These are phyloP conservation scores for Teleogryllus occipitalis DNA, from an alignment of 1,140 invertebrate species.

Conservation along the genomic window DNA sequence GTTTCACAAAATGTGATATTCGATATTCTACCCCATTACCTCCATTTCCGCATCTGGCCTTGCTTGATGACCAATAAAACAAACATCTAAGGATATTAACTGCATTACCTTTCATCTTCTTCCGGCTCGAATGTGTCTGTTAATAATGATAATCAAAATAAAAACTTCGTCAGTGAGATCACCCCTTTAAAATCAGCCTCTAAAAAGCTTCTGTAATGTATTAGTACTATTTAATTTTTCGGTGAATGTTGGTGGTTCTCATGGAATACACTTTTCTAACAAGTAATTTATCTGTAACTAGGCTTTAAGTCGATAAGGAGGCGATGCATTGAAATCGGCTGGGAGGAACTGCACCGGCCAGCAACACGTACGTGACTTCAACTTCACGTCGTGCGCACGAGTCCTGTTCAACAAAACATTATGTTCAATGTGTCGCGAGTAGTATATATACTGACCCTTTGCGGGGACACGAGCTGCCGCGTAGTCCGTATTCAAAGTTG, in stretches of 20 bases:
- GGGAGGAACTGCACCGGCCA: not conserved
- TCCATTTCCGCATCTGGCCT: too few relatives aligned
- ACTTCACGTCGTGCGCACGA: not conserved
- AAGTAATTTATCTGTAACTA: not conserved
- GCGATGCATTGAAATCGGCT: not conserved
- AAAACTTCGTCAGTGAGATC: too few relatives aligned
- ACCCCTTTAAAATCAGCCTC: too few relatives aligned
- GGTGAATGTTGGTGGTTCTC: not conserved
- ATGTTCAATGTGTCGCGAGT: not conserved
- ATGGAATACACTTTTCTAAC: not conserved
- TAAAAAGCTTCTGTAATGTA: too few relatives aligned
- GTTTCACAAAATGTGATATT: too few relatives aligned
- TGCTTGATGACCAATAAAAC: too few relatives aligned
- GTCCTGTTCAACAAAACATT: not conserved
- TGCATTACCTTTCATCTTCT: too few relatives aligned
- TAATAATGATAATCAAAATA: too few relatives aligned
- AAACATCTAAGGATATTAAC: too few relatives aligned
- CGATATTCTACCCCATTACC: too few relatives aligned
- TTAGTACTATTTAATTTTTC: not conserved
- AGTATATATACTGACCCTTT: conserved; percentile 5
- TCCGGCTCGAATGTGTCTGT: too few relatives aligned
- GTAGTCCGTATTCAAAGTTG: not conserved
- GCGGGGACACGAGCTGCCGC: too few relatives aligned
- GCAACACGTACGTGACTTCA: not conserved
- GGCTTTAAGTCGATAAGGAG: not conserved